phyloP scores from a whole-genome alignment of 2,113 vertebrate genomes.

The Accipiter cooperii region DNA sequence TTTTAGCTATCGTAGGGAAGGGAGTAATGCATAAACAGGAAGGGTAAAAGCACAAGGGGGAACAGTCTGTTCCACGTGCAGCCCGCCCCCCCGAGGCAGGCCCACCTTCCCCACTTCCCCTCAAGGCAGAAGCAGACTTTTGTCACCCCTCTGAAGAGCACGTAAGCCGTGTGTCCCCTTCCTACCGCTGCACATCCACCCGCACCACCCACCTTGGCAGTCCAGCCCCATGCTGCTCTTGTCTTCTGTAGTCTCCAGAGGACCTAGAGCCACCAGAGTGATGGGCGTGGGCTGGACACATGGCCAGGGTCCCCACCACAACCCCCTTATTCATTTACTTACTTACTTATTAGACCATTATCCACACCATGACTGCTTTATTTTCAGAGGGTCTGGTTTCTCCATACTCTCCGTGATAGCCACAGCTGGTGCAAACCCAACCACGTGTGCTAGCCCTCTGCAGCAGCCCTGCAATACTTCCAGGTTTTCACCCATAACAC shows the following conservation, averaged over 20 bases:
- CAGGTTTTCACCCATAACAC: neutral
- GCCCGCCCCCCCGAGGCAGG: neutral
- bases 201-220: neutral
- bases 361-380: neutral
- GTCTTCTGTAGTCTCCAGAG: neutral
- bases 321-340: neutral
- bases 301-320: neutral
- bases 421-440: neutral
- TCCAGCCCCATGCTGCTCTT: neutral
- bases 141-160: neutral
- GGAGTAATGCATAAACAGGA: neutral
- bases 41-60: neutral
- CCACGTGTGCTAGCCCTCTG: neutral
- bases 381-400: neutral
- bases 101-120: neutral
- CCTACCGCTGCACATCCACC: neutral
- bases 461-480: neutral
- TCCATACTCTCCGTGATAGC: neutral
- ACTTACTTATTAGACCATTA: neutral
- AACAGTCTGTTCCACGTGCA: neutral
- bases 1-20: neutral
- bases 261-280: neutral
- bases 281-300: neutral
- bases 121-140: neutral
- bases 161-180: neutral